These are phyloP conservation scores for Trachymyrmex septentrionalis DNA, from an alignment of 1,140 invertebrate species.

Conservation along the genomic window DNA sequence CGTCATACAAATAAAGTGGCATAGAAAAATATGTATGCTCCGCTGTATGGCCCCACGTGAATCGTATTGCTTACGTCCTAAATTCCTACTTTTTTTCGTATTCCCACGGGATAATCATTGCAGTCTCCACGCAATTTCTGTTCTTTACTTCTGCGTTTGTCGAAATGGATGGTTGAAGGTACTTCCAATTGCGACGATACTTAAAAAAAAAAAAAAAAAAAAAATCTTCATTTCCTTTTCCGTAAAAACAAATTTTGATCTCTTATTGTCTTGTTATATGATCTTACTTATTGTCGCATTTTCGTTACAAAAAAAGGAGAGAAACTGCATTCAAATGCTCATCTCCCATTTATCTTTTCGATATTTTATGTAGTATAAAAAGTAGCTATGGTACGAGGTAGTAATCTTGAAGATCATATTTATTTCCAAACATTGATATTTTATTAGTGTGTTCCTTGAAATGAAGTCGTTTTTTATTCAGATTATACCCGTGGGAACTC, in stretches of 20 bases:
- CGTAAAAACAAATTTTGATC: not conserved
- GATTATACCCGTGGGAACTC: slow-evolving; percentile 29
- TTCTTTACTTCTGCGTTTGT: not conserved
- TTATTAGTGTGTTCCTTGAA: not conserved
- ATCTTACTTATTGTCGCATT: slow-evolving; percentile 40
- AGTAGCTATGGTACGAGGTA: slow-evolving; percentile 5
- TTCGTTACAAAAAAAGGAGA: slow-evolving; percentile 1
- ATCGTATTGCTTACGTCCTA: slow-evolving; percentile 9
- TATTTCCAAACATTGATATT: not conserved
- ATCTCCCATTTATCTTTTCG: not conserved
- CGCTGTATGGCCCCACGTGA: slow-evolving; percentile 9
- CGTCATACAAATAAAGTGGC: slow-evolving; percentile 47
- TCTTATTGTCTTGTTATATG: not conserved
- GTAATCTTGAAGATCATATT: not conserved
- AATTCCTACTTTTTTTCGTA: not conserved
- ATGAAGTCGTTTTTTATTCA: not conserved
- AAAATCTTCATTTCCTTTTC: not conserved
- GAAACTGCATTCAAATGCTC: not conserved
- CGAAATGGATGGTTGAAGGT: not conserved
- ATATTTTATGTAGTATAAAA: slow-evolving; percentile 31
- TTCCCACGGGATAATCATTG: slow-evolving; percentile 25
- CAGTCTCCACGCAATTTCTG: not conserved
- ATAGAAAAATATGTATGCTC: slow-evolving; percentile 54
- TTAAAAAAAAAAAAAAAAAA: no score
- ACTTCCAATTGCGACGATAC: no score